A percentile compares a stretch with the other conserved stretches of the same genome.
These are phyloP conservation scores for Baccha elongata DNA, from an alignment of 2,888 invertebrate genomes.

Conservation along the genomic window DNA sequence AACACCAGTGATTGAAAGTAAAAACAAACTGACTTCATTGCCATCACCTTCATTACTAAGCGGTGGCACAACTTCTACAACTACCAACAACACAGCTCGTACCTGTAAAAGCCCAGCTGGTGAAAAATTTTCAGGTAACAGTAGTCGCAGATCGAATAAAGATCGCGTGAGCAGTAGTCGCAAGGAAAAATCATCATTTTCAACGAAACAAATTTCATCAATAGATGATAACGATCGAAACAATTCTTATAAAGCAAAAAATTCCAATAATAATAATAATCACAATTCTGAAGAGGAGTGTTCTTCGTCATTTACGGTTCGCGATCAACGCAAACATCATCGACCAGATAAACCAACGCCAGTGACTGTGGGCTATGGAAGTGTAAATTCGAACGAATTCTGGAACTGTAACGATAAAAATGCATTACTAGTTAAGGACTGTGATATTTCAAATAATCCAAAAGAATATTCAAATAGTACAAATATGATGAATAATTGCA, in stretches of 20 bases:
- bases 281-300: slow-evolving; percentile 52
- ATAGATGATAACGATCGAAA: slow-evolving; percentile 48
- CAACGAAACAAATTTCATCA: slow-evolving; percentile 36
- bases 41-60: slow-evolving; percentile 57
- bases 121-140: slow-evolving; percentile 43
- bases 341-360: slow-evolving; percentile 32
- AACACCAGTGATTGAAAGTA: slow-evolving; percentile 56
- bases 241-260: slow-evolving; percentile 39
- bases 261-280: slow-evolving; percentile 59
- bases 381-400: slow-evolving; percentile 23
- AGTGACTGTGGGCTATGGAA: slow-evolving; percentile 8
- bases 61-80: slow-evolving; percentile 43
- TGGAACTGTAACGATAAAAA: slow-evolving; percentile 53
- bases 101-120: slow-evolving; percentile 62
- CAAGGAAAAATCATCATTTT: slow-evolving; percentile 53
- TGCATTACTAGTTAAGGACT: slow-evolving; percentile 67
- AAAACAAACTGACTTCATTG: slow-evolving; percentile 67
- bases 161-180: slow-evolving; percentile 52
- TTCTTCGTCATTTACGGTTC: slow-evolving; percentile 32
- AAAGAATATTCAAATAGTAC: slow-evolving; percentile 70
- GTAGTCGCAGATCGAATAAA: slow-evolving; percentile 58
- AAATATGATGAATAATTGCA: slow-evolving; percentile 69
- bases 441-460: slow-evolving; percentile 71
- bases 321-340: slow-evolving; percentile 43
- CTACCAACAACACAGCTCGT: slow-evolving; percentile 44